These are phyloP conservation scores for Pseudotriccus pelzelni DNA, from an alignment of 2,797 vertebrate species.

Conservation along the genomic window DNA sequence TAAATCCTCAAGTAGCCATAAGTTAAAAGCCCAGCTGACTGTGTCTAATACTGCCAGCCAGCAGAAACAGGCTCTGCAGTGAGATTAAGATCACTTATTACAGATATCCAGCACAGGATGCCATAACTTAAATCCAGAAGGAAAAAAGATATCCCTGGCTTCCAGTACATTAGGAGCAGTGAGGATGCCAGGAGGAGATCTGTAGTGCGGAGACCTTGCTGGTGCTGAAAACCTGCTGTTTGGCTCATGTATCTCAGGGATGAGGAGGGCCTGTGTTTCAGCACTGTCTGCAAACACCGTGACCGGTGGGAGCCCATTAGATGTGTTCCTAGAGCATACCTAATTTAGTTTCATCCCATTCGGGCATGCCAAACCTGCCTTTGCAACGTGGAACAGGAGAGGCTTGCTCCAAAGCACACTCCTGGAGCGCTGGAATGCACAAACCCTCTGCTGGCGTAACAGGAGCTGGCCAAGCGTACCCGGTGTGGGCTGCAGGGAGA, in stretches of 20 bases:
- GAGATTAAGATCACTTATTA: neutral
- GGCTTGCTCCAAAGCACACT: neutral
- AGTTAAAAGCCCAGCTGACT: neutral
- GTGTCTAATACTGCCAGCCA: neutral
- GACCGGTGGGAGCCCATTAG: neutral
- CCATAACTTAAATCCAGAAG: neutral
- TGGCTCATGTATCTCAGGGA: fast-evolving
- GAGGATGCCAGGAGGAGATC: neutral
- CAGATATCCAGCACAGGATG: neutral
- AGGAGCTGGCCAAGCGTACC: neutral
- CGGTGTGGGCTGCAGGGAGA: neutral
- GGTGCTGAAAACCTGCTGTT: neutral
- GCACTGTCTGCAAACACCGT: neutral
- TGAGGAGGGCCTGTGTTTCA: neutral
- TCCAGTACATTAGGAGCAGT: neutral
- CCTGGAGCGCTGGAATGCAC: neutral
- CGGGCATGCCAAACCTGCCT: neutral
- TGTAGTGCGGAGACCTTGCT: neutral
- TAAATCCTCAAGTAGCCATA: neutral
- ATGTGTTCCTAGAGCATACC: neutral
- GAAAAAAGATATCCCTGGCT: neutral
- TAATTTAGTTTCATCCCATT: neutral
- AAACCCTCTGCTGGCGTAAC: neutral
- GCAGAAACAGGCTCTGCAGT: neutral
- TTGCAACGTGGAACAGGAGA: fast-evolving